phyloP scores from a whole-genome alignment of 2,113 vertebrate species.

The Corvus moneduloides region DNA sequence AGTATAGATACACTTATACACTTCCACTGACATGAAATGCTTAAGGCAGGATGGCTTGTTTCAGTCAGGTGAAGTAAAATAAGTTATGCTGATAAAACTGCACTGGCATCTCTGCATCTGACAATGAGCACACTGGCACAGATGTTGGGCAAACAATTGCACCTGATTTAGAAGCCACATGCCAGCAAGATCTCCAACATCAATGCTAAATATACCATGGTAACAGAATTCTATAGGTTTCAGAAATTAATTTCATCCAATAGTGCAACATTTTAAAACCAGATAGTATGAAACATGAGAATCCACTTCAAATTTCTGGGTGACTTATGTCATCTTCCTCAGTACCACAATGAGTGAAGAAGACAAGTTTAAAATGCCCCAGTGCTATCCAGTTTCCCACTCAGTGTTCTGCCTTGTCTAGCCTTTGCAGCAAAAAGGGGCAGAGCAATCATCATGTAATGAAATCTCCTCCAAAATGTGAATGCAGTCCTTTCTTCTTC shows the following conservation, averaged over 20 bases:
- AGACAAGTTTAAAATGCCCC: neutral
- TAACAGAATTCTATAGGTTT: neutral
- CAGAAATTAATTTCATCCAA: neutral
- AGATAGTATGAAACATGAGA: neutral
- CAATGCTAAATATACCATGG: neutral
- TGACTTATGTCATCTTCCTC: neutral
- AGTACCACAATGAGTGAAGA: neutral
- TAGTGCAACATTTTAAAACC: neutral
- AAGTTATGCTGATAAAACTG: neutral
- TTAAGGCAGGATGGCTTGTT: neutral
- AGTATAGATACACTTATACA: neutral
- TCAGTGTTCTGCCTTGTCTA: neutral
- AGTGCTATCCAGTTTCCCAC: neutral
- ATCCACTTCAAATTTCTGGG: neutral
- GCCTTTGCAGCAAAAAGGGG: constrained; percentile 13
- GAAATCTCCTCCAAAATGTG: constrained; percentile 36
- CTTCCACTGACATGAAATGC: neutral
- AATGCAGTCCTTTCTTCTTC: constrained; percentile 19
- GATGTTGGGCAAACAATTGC: neutral
- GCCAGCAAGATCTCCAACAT: neutral
- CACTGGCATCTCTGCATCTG: neutral
- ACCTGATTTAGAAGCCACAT: neutral
- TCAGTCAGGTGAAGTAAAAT: neutral
- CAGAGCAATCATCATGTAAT: constrained; percentile 4
- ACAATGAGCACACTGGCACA: neutral